phyloP scores from a whole-genome alignment of 1,140 invertebrate genomes.

The Berghia stephanieae region DNA sequence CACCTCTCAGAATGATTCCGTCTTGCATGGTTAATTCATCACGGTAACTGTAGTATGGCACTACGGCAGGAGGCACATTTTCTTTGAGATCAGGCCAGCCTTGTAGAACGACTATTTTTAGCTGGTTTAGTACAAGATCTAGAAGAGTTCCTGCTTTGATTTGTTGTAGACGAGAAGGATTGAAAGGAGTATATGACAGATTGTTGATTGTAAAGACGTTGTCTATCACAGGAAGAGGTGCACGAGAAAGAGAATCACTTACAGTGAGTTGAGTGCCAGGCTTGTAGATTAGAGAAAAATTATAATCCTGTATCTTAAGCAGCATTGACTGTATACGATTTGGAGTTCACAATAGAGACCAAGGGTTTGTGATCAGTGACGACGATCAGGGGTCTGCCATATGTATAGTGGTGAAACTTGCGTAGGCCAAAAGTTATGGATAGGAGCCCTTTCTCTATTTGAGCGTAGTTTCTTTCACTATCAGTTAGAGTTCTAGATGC shows the following conservation, averaged over 20 bases:
- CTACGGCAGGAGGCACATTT: background rate
- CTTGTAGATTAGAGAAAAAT: slow-evolving; percentile 63
- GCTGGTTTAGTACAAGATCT: background rate
- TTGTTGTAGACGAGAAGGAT: background rate
- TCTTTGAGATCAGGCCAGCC: slow-evolving; percentile 9
- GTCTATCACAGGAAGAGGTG: background rate
- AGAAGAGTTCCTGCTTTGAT: background rate
- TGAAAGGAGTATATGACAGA: background rate
- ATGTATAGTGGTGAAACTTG: slow-evolving; percentile 64
- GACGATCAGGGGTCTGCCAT: slow-evolving; percentile 50
- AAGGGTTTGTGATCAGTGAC: slow-evolving; percentile 40
- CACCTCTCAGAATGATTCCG: slow-evolving; percentile 12
- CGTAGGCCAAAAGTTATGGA: slow-evolving; percentile 59
- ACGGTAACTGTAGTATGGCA: slow-evolving; percentile 1
- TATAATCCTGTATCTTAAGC: slow-evolving; percentile 63
- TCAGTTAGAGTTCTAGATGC: slow-evolving; percentile 57
- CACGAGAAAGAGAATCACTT: slow-evolving; percentile 54
- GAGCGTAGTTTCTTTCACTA: slow-evolving; percentile 60
- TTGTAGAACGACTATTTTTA: background rate
- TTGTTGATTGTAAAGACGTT: background rate
- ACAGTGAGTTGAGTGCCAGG: slow-evolving; percentile 61
- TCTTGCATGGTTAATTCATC: slow-evolving; percentile 17
- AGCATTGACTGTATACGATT: slow-evolving; percentile 41
- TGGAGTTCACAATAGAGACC: slow-evolving; percentile 37
- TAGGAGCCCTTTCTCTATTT: slow-evolving; percentile 68